Evolutionary conservation across 2,888 invertebrate genomes (phyloP).

Genomic region (Cybosia mesomella): DNA sequence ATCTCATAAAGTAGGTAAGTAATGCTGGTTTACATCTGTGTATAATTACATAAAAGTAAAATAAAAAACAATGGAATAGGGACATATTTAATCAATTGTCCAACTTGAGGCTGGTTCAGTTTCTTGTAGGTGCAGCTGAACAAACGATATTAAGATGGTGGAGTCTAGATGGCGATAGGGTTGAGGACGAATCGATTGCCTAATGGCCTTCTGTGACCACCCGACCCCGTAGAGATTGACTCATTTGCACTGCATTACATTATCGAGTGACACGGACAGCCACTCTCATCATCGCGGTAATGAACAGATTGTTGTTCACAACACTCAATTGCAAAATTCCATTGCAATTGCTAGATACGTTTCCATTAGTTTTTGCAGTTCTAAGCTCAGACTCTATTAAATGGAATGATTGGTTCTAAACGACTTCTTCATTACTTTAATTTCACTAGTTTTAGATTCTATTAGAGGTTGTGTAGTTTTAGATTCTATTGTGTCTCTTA

Average conservation of each 20-base stretch:
- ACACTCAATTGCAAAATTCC: slow-evolving; percentile 55
- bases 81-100: not conserved
- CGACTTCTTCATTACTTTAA: not conserved
- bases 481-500: no score
- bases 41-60: not conserved
- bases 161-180: slow-evolving; percentile 59
- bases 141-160: slow-evolving; percentile 59
- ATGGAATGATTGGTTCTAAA: not conserved
- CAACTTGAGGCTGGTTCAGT: not conserved
- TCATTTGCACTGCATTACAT: slow-evolving; percentile 87
- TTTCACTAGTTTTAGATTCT: slow-evolving; percentile 12
- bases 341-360: slow-evolving; percentile 52
- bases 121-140: slow-evolving; percentile 25
- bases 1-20: no score
- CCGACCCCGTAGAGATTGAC: slow-evolving; percentile 83
- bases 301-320: slow-evolving; percentile 73
- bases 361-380: slow-evolving; percentile 40
- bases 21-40: no score
- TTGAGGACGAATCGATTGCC: slow-evolving; percentile 81
- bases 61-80: no score
- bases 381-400: slow-evolving; percentile 12
- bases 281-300: slow-evolving; percentile 84
- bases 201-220: slow-evolving; percentile 80
- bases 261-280: slow-evolving; percentile 82
- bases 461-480: not conserved